phyloP scores from a whole-genome alignment of 2,113 vertebrate species.

The Marmota flaviventris region DNA sequence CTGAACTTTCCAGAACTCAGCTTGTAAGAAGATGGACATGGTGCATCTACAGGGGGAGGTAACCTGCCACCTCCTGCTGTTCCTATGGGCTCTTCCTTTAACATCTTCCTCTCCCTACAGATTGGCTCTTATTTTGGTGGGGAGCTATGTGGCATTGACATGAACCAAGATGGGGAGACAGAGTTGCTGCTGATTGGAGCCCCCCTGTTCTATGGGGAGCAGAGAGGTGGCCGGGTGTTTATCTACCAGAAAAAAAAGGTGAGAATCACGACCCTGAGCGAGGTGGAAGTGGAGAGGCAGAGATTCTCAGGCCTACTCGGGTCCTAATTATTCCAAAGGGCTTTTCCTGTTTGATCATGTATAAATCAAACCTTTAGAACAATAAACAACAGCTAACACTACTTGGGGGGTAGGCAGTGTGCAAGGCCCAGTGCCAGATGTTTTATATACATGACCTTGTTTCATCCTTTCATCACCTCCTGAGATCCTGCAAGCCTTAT shows the following conservation, averaged over 20 bases:
- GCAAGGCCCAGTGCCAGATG: neutral
- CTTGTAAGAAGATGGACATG: neutral
- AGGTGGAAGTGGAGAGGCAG: neutral
- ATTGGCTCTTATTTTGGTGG: constrained; percentile 93
- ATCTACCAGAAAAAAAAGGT: constrained; percentile 88
- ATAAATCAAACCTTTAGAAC: neutral
- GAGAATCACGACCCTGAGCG: neutral
- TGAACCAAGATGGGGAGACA: constrained; percentile 80
- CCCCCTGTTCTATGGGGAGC: constrained; percentile 86
- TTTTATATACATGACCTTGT: accelerated
- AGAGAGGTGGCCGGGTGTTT: constrained; percentile 90
- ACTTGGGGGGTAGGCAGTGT: no score
- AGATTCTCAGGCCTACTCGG: neutral
- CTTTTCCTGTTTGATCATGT: neutral
- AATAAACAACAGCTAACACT: neutral
- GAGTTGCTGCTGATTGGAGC: constrained; percentile 92
- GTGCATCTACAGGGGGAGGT: no score
- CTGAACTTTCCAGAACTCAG: neutral
- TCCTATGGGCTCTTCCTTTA: neutral
- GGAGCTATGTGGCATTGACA: constrained; percentile 89
- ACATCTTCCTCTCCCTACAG: constrained; percentile 80
- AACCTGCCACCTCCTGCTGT: neutral
- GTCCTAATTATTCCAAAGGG: neutral
- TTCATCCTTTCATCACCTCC: neutral
- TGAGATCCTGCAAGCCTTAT: neutral